phyloP scores from a whole-genome alignment of 2,113 vertebrate species.

The Setophaga petechia region DNA sequence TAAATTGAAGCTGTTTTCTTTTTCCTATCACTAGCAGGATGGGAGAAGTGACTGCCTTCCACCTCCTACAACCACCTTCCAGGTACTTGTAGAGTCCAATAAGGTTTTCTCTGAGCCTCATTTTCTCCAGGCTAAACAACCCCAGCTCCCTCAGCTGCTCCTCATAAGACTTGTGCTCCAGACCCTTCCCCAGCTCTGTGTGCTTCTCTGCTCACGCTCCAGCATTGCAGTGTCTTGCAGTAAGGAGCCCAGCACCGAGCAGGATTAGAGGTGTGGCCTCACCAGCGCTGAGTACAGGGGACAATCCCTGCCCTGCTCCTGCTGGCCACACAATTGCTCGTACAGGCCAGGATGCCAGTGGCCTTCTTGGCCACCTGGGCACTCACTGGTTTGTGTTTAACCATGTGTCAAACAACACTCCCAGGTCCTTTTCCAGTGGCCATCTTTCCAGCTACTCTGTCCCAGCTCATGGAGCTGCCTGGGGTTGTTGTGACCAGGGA shows the following conservation, averaged over 20 bases:
- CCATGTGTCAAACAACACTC: accelerated
- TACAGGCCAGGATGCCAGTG: not conserved
- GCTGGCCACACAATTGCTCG: not conserved
- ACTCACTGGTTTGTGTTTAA: not conserved
- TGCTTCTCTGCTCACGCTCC: accelerated
- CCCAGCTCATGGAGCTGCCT: not conserved
- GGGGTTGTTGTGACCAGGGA: not conserved
- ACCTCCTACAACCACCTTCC: not conserved
- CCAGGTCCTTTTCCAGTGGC: not conserved
- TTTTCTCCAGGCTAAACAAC: not conserved
- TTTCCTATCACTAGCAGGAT: not conserved
- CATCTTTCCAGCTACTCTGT: not conserved
- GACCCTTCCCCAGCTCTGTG: not conserved
- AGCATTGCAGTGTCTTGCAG: accelerated
- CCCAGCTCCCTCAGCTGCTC: not conserved
- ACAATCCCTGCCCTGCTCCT: not conserved
- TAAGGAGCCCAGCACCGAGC: not conserved
- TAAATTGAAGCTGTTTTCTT: not conserved
- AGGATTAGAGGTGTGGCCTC: not conserved
- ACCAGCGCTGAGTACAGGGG: not conserved
- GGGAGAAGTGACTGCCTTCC: not conserved
- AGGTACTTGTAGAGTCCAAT: not conserved
- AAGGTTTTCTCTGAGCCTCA: not conserved
- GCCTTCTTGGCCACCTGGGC: not conserved
- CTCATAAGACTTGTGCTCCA: not conserved